Base-by-base conservation (phyloP, 2,113 vertebrate genomes). In the Penelope pileata region DNA sequence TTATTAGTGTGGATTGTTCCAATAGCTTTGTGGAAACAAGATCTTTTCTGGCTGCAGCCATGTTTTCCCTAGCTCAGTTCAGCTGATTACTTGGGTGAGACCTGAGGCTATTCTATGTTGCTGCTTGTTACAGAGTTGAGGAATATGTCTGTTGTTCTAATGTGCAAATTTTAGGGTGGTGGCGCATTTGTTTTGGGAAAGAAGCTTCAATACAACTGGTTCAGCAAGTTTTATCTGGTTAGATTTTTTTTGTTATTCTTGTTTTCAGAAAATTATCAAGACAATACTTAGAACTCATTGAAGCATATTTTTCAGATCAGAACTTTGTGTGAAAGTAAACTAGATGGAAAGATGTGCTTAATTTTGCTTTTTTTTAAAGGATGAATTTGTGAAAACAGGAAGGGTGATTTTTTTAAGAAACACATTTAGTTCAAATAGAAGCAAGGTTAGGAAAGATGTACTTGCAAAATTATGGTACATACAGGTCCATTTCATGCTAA, bases 111-210 rank as follows among this genome's bases (percentile, higher is more conserved):
- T 69, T 34, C 51, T 78, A 7, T 83, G 51, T 54, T 63, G n/a
- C 76, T 88, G 63, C 59, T 9, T 83, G 30, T 67, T 81, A 9
- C 0, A 6, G 34, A 75, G 63, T 36, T 91, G 51, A 85, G 59
- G 91, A 91, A 93, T 86, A 62, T 91, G 56, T 92, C 88, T 88
- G 77, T 92, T 34, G 16, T 91, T 89, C 77, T 81, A 68, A 72
- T 17, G 81, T 92, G 84, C 69, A 92, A 50, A 73, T 91, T 82
- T 84, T 88, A 62, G 74, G 95, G 86, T 95, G 83, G 84, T 40
- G 40, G 81, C 74, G 62, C 50, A 26, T 91, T 94, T 96, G 91
- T 93, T 97, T 97, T 91, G 89, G 62, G 91, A 93, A 84, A 86
- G 88, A 84, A 58, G 36, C 86, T 85, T 91, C 38, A n/a, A 9